These are phyloP conservation scores for Galleria mellonella DNA, from an alignment of 1,140 invertebrate species.

Conservation along the genomic window DNA sequence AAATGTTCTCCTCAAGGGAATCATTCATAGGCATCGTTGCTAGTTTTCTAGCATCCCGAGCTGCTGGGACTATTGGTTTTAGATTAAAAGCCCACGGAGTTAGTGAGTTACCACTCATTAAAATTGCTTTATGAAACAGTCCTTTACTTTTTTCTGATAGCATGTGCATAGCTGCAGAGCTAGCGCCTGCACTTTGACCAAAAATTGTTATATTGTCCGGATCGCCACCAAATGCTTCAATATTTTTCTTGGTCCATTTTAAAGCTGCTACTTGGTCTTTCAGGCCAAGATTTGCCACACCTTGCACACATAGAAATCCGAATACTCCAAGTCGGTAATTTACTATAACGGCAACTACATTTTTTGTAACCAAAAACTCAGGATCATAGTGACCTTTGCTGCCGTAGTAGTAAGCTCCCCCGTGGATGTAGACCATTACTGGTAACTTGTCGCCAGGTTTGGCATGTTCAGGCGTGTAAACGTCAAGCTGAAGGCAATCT, in stretches of 20 bases:
- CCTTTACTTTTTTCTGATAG: constrained; percentile 41
- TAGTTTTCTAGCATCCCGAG: constrained; percentile 41
- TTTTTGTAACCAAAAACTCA: constrained; percentile 39
- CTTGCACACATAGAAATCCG: constrained; percentile 44
- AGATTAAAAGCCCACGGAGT: constrained; percentile 55
- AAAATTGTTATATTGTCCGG: constrained; percentile 66
- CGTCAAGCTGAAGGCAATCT: constrained; percentile 50
- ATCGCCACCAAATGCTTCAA: constrained; percentile 66
- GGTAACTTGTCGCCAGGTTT: constrained; percentile 31
- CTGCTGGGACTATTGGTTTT: constrained; percentile 25
- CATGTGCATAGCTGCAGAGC: constrained; percentile 45
- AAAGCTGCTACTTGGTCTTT: constrained; percentile 58
- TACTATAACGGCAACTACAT: constrained; percentile 36
- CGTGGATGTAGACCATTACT: constrained; percentile 79
- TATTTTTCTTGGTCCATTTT: constrained; percentile 61
- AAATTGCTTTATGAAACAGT: constrained; percentile 39
- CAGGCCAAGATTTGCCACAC: constrained; percentile 46
- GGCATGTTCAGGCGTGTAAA: constrained; percentile 28
- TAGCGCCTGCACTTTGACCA: constrained; percentile 69
- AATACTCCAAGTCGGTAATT: constrained; percentile 41
- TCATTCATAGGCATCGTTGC: constrained; percentile 5
- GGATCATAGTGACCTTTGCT: constrained; percentile 72
- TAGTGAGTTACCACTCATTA: constrained; percentile 47
- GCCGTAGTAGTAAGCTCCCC: constrained; percentile 73
- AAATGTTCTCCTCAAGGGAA: constrained; percentile 31